These are phyloP conservation scores for Luidia sarsii DNA, from an alignment of 53 echinoderm and acorn worm species.

Conservation along the genomic window DNA sequence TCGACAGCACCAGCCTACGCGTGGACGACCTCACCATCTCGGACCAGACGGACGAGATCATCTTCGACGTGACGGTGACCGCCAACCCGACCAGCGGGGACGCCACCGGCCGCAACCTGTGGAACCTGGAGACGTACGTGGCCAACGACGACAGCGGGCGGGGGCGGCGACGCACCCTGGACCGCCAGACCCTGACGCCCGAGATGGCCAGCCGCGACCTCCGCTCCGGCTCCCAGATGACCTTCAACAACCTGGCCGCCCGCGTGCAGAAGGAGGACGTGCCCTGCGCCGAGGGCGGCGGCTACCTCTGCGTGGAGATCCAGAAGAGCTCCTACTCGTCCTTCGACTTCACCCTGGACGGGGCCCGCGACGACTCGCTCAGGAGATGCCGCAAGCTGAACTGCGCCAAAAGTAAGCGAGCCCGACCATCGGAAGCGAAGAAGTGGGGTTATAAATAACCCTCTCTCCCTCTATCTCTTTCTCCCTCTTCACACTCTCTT, in stretches of 20 bases:
- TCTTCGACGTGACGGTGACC: slow-evolving; percentile 59
- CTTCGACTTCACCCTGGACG: slow-evolving; percentile 60
- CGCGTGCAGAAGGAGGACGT: slow-evolving; percentile 67
- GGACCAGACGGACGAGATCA: slow-evolving; percentile 43
- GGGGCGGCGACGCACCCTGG: slow-evolving; percentile 69
- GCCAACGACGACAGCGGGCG: slow-evolving; percentile 50
- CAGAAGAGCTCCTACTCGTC: slow-evolving; percentile 52
- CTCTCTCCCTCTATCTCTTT: background rate
- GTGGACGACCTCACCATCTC: slow-evolving; percentile 26
- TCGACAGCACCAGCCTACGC: background rate
- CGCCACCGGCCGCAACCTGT: slow-evolving; percentile 67
- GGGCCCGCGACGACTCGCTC: slow-evolving; percentile 37
- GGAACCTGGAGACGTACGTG: slow-evolving; percentile 78
- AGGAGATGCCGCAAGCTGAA: slow-evolving; percentile 60
- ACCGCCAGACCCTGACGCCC: slow-evolving; percentile 65
- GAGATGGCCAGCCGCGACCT: slow-evolving; percentile 68
- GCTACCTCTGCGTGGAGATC: slow-evolving; percentile 74
- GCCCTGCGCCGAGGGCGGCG: slow-evolving; percentile 55
- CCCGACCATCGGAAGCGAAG: background rate
- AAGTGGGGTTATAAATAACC: no score
- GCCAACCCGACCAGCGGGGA: slow-evolving; percentile 77
- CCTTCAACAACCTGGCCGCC: slow-evolving; percentile 77
- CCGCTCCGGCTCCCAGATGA: slow-evolving; percentile 59
- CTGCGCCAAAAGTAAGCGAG: slow-evolving; percentile 63
- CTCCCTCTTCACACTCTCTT: background rate